Evolutionary conservation across 2,888 invertebrate species (phyloP), one percentile per base, ranked within the genome.

Genomic region (Himalopsyche kuldschensis): DNA sequence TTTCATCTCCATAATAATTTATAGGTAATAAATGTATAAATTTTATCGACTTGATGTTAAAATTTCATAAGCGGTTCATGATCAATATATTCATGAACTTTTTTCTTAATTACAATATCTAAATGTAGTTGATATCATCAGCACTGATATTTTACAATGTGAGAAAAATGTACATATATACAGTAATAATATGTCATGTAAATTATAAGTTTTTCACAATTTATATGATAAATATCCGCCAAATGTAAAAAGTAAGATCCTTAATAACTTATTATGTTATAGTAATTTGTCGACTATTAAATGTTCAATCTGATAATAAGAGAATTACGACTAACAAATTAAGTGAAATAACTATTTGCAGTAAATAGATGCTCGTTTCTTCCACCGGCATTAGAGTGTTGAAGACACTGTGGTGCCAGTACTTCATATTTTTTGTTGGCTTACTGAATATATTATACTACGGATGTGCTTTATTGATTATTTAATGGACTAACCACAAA

Each of bases 181-280:
- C n/a, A 20, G 8, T 32, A 32, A 32, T n/a, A 32, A 10, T 30
- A 27, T 69, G 27, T 69, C 69, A 69, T 30, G 69, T 69, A 69
- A 69, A 76, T 76, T 31, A 48, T 81, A 77, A 81, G 55, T 81
- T 77, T 81, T 81, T 77, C 81, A 81, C 55, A 32, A 17, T 47
- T 35, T 76, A 76, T 78, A 78, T 24, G 27, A 78, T 78, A 78
- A 78, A 78, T 30, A 47, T 78, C 27, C 78, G 78, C 78, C 78
- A 78, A 78, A 78, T 46, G 46, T 78, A 76, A 76, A 76, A 76
- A 76, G 32, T 69, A 69, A 69, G 27, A 69, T 69, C 69, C 30
- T 69, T 69, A 69, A 69, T 69, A 27, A 69, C 11, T 27, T 69
- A 41, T 41, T 41, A 3, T 41, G 41, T 35, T 35, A 8, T 35